Base-by-base conservation (phyloP, 2,797 vertebrate species). In the Notolepis coatsorum region DNA sequence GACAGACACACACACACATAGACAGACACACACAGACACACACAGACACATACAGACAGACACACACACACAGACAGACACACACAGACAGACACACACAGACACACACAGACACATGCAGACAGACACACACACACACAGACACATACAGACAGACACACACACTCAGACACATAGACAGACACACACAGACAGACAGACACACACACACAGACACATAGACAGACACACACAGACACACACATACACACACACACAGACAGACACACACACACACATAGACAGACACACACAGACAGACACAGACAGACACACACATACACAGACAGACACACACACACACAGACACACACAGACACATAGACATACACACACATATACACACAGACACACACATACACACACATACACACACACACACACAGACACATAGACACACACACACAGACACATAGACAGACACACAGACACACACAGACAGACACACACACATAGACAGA, bases 401-500 rank as follows among this genome's bases (percentile, higher is more conserved):
- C 43, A 46, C n/a, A 46, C 43, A 46, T 18, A 23, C 43, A 1
- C 42, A 9, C 6, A 31, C 8, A 8, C 54, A 10, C 13, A n/a
- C 43, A n/a, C 42, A 15, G 12, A 15, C 25, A 33, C 21, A 17
- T 33, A 24, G 12, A 35, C 56, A 33, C 31, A 25, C 43, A 39
- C 56, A 37, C 38, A 5, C 12, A 27, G 50, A 38, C 37, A 23
- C 21, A 41, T 15, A 21, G 12, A 33, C 6, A 45, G 48, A 20
- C 12, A 45, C 27, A 52, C 23, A 28, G 20, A 28, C 24, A 52
- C 4, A 15, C 20, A 15, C 25, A 33, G 12, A 17, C 46, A 24
- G 12, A 35, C 56, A 33, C 31, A 25, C 43, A 39, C 56, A 37
- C 38, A 5, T 7, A 27, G 50, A n/a, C 61, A 55, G 39, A 64